phyloP scores from a whole-genome alignment of 2,113 vertebrate species.

The Edolisoma coerulescens region DNA sequence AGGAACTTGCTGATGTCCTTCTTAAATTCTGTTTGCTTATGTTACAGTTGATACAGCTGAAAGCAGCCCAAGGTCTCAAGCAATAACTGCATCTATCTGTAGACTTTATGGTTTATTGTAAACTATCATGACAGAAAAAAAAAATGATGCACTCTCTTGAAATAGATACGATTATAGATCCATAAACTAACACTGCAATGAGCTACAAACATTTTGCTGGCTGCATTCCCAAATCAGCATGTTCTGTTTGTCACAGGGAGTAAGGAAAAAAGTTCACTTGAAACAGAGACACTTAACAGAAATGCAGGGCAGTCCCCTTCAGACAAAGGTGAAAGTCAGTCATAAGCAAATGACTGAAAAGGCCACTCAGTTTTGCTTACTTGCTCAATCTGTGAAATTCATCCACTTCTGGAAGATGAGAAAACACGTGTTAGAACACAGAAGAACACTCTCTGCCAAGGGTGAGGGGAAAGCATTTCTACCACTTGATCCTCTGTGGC shows the following conservation, averaged over 20 bases:
- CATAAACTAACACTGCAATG: not conserved
- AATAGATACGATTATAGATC: not conserved
- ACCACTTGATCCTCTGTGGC: not conserved
- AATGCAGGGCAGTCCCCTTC: conserved; percentile 8
- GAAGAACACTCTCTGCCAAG: not conserved
- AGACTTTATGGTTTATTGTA: not conserved
- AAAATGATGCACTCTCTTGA: not conserved
- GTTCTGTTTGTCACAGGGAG: not conserved
- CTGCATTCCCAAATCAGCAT: not conserved
- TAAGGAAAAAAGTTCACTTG: not conserved
- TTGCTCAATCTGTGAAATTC: conserved; percentile 10
- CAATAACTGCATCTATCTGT: not conserved
- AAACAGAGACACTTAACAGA: conserved; percentile 11
- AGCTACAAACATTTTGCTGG: conserved; percentile 11
- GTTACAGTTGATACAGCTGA: not conserved
- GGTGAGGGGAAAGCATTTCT: not conserved
- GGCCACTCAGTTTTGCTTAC: not conserved
- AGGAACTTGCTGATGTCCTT: not conserved
- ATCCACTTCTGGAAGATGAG: not conserved
- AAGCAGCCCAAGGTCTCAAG: not conserved
- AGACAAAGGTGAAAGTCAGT: not conserved
- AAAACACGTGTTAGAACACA: not conserved
- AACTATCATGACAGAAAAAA: not conserved
- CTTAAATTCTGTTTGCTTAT: not conserved
- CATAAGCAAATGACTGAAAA: not conserved